Conservation (phyloP, 2,797 vertebrate genomes). For the Rhinogobio ventralis region DNA sequence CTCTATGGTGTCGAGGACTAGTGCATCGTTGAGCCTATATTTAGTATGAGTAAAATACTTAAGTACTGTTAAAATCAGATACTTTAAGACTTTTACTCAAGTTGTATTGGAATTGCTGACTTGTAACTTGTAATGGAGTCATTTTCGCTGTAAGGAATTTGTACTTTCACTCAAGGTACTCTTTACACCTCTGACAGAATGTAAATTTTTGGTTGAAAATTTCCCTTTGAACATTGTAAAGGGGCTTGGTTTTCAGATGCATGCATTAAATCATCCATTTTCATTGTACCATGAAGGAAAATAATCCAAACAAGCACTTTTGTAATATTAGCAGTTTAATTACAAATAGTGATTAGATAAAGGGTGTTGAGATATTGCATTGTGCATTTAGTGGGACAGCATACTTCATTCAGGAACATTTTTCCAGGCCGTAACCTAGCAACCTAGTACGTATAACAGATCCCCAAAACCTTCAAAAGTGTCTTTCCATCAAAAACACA, state of each 20-base stretch:
- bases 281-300: background rate
- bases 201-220: background rate
- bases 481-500: slow-evolving; percentile 23
- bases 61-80: no score
- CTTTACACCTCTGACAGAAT: no score
- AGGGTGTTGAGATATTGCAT: background rate
- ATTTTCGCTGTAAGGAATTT: no score
- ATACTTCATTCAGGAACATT: slow-evolving; percentile 47
- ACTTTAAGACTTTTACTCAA: no score
- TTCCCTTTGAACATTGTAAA: background rate
- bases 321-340: background rate
- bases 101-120: no score
- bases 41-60: no score
- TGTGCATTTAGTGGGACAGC: slow-evolving; percentile 43
- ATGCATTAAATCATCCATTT: background rate
- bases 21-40: no score
- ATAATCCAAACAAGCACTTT: background rate
- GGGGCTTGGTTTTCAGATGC: background rate
- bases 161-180: no score
- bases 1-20: no score
- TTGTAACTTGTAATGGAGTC: no score
- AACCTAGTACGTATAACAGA: slow-evolving; percentile 58
- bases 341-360: slow-evolving; percentile 2
- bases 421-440: slow-evolving; percentile 63
- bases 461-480: slow-evolving; percentile 46